Evolutionary conservation across 2,797 vertebrate genomes (phyloP), one percentile per base, ranked within the genome.

Genomic region (Parotocinclus haroldoi): DNA sequence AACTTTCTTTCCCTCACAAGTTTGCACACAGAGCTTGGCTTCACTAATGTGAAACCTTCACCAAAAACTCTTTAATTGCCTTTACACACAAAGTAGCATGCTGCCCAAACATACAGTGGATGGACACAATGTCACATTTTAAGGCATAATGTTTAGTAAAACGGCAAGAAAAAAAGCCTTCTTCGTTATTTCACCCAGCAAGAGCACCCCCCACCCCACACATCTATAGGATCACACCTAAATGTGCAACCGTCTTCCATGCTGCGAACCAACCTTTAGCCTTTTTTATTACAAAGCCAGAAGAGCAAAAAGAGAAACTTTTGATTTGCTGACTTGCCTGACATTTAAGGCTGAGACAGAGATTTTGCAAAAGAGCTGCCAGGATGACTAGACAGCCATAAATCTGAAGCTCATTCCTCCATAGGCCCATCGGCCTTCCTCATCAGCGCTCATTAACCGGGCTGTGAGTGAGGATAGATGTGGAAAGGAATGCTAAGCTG

Each of bases 361-460:
- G 56, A 39, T 56, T 52, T 55, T 42, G 42, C 49, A 7, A 13
- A 64, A 64, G 54, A 53, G 63, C 57, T 46, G 46, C 27, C 19
- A 62, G 42, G 38, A 16, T 27, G 12, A 16, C 10, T 36, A 53
- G 40, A 19, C 14, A 17, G 49, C 16, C 42, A 10, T 17, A 16
- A 64, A 40, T 45, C 51, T 46, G 52, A 63, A 63, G 51, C 40
- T 37, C 7, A 68, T 39, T n/a, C 64, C 70, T 63, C 51, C 7
- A 19, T 45, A 68, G 77, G 63, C 64, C 58, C 70, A 77, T 74
- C 71, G 75, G 71, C 62, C 58, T 76, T 50, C 70, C 63, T 74
- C 69, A 77, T 79, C 77, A 74, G 59, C 53, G 58, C 71, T 71
- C 72, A 73, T 76, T 78, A 73, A 70, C 65, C 58, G 38, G 45